Conservation (phyloP, 1,140 invertebrate species). For the Penaeus indicus region DNA sequence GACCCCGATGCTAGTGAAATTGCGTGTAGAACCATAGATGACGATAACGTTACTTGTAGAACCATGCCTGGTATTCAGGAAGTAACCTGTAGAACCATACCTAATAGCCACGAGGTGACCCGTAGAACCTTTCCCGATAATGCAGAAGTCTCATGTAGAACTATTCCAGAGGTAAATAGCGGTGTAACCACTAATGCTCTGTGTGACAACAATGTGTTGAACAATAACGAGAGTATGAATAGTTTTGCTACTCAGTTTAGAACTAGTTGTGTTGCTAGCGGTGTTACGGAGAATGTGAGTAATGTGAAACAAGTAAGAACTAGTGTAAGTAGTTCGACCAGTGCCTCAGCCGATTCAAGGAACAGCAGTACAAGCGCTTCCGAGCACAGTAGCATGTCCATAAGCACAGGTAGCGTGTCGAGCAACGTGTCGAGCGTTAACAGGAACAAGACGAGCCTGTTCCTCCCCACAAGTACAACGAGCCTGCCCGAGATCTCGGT, state of each 20-base stretch:
- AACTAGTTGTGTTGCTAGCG: slow-evolving; percentile 54
- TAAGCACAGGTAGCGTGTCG: slow-evolving; percentile 52
- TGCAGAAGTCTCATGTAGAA: too few relatives aligned
- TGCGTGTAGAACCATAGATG: neutral
- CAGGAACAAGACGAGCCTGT: slow-evolving; percentile 60
- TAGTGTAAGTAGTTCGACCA: slow-evolving; percentile 42
- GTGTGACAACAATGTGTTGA: slow-evolving; percentile 26
- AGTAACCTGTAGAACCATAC: too few relatives aligned
- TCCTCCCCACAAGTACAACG: slow-evolving; percentile 61
- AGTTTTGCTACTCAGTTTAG: slow-evolving; percentile 51
- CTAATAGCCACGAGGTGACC: too few relatives aligned
- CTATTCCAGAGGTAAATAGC: too few relatives aligned
- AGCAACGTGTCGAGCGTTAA: slow-evolving; percentile 45
- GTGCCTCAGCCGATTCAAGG: slow-evolving; percentile 54
- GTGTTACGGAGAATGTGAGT: slow-evolving; percentile 4
- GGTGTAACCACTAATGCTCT: neutral
- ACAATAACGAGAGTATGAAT: slow-evolving; percentile 49
- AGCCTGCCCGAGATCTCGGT: slow-evolving; percentile 65
- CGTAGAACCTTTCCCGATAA: too few relatives aligned
- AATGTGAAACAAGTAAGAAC: slow-evolving; percentile 33
- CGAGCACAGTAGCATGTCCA: slow-evolving; percentile 64
- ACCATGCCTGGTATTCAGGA: too few relatives aligned
- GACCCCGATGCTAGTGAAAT: slow-evolving; percentile 5
- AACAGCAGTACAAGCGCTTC: slow-evolving; percentile 61
- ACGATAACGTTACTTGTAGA: too few relatives aligned